Base-by-base conservation (phyloP, 2,113 vertebrate species). In the Python bivittatus region DNA sequence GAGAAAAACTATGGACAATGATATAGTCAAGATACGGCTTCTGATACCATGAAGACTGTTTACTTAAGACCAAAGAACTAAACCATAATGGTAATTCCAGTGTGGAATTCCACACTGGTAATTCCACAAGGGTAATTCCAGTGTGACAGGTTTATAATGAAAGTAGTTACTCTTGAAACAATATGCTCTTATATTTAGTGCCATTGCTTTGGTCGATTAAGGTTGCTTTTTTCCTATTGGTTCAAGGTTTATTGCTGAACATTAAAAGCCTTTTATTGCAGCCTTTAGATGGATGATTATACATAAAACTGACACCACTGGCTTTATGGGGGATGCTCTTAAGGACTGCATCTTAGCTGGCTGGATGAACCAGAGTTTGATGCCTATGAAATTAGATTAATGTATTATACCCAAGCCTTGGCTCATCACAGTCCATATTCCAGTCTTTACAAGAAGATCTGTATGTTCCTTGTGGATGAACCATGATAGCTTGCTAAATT, bases 401-500 rank as follows among this genome's bases (percentile, higher is more conserved):
- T 72, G 11, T 60, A 90, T 89, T 84, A 48, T 29, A 68, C 57
- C 42, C 0, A 0, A 95, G 90, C 93, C 91, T 97, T 93, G 96
- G 95, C 44, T 96, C 93, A 58, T 89, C 91, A 57, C 91, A 92
- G 94, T 96, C 93, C 92, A 60, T 0, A 92, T 94, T 95, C 92
- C 92, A 60, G 0, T 54, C 88, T 95, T 93, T 88, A 61, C 85
- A 11, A 0, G 91, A 94, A 93, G 94, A 91, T 94, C 88, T 88
- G 2, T 83, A 84, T 95, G 27, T 12, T 93, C 0, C 0, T 6
- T 17, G 3, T 64, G 92, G 86, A 29, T 93, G 89, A 95, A 87
- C 91, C 52, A 1, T 92, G 89, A 90, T 89, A 95, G 94, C 57
- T 68, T 96, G 95, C 92, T 95, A 96, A 93, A 94, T 96, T 87